Evolutionary conservation across 2,888 invertebrate species (phyloP), one percentile per base, ranked within the genome.

Genomic region (Orthosia gracilis): DNA sequence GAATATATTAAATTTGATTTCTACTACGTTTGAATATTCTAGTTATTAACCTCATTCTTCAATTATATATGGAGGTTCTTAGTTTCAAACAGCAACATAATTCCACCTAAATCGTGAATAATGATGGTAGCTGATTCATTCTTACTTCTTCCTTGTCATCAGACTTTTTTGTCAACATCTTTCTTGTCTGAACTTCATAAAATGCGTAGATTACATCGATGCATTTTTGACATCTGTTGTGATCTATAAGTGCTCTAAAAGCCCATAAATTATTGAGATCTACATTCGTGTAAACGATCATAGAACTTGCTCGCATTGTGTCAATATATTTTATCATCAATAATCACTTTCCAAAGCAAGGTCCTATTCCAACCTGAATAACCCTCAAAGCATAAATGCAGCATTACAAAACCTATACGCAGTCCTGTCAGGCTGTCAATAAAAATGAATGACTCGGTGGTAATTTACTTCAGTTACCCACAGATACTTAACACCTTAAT

Each of bases 381-480:
- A 47, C 23, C 54, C 13, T 0, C n/a, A 54, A 58, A 0, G 26
- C 49, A 66, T 75, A 67, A 62, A 64, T 75, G 2, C 1, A 23
- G 21, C 26, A 63, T 67, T 26, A 54, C 81, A 55, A 78, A 66
- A 75, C 47, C 40, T 65, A 52, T 55, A 50, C 21, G 50, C 47
- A 66, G 59, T 71, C 59, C 76, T 78, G 87, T 72, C 82, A 79
- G 17, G 47, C 64, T 79, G 84, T 84, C 82, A 82, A 63, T 69
- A 40, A 54, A 78, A 82, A 82, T 80, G 54, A 78, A 78, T 68
- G 81, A 78, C 68, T 47, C 55, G 17, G 47, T 81, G 59, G 55
- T 67, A 59, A 63, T 81, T 76, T 83, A 76, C 76, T 74, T 62
- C 73, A 82, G 80, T 81, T 78, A 73, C 73, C 72, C 68, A 65